Percentiles rank a stretch among this genome's conserved stretches.
phyloP scores from a whole-genome alignment of 2,113 vertebrate genomes.

The Penelope pileata region DNA sequence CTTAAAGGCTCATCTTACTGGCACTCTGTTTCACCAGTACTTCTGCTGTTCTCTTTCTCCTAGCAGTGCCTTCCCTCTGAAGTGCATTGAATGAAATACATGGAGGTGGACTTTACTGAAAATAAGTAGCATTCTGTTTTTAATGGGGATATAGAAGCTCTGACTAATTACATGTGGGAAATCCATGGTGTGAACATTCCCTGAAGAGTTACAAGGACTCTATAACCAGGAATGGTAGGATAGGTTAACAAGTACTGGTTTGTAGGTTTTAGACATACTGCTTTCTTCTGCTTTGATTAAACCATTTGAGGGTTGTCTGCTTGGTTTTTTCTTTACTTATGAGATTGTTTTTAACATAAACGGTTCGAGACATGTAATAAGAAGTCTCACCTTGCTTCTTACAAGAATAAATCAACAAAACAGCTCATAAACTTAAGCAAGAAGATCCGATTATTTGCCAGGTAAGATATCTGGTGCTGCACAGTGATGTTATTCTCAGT shows the following conservation, averaged over 20 bases:
- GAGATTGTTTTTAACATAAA: neutral
- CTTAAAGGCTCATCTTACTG: neutral
- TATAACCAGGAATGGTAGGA: neutral
- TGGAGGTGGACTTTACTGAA: neutral
- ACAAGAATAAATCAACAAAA: neutral
- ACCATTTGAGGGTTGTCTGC: neutral
- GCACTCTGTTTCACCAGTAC: neutral
- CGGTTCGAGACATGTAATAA: neutral
- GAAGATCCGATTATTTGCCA: neutral
- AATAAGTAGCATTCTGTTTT: neutral
- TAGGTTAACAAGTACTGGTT: neutral
- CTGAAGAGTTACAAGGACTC: neutral
- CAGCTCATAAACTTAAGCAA: neutral
- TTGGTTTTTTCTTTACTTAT: neutral
- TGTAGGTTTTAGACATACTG: neutral
- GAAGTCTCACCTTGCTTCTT: neutral
- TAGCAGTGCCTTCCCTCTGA: neutral
- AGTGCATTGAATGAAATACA: neutral
- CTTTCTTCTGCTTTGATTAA: neutral
- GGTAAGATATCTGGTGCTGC: neutral
- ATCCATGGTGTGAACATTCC: neutral
- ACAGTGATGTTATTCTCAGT: neutral
- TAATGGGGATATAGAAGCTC: neutral
- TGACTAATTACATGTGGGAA: neutral
- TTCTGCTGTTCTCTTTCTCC: neutral